Conservation (phyloP, 2,797 vertebrate species). For the Manis crassicaudata region DNA sequence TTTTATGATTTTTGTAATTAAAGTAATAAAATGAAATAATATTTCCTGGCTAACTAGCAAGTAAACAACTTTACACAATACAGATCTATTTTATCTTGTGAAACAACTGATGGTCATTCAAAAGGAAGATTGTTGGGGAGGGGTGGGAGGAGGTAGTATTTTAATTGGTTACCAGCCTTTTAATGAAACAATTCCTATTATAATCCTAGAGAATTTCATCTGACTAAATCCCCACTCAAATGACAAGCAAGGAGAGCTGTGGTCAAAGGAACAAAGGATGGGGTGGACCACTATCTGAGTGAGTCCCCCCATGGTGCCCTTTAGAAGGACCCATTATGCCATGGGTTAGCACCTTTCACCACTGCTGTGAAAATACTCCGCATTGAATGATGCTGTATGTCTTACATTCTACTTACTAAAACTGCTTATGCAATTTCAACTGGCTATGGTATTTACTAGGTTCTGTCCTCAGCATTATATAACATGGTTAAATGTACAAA, state of each 20-base stretch:
- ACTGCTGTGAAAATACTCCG: conserved; percentile 29
- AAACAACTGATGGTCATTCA: conserved; percentile 42
- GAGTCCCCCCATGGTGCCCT: neutral
- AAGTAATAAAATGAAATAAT: conserved; percentile 78
- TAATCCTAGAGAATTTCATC: neutral
- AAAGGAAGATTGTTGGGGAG: neutral
- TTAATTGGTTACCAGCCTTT: conserved; percentile 69
- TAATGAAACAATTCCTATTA: neutral
- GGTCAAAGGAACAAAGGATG: conserved; percentile 25
- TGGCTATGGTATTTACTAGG: conserved; percentile 54
- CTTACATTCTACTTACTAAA: conserved; percentile 47
- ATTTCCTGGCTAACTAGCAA: conserved; percentile 61
- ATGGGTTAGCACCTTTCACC: neutral
- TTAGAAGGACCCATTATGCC: conserved; percentile 29
- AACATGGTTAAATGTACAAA: conserved; percentile 51
- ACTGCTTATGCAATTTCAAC: conserved; percentile 59
- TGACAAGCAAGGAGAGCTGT: neutral
- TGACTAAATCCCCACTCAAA: neutral
- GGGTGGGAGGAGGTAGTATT: neutral
- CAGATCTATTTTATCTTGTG: conserved; percentile 27
- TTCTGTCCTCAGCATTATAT: conserved; percentile 50
- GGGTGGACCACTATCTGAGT: neutral
- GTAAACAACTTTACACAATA: conserved; percentile 50
- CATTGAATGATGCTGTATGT: neutral
- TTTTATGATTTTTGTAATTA: conserved; percentile 83